Evolutionary conservation across 2,797 vertebrate genomes (phyloP), one percentile per base, ranked within the genome.

Genomic region (Nannoperca australis): DNA sequence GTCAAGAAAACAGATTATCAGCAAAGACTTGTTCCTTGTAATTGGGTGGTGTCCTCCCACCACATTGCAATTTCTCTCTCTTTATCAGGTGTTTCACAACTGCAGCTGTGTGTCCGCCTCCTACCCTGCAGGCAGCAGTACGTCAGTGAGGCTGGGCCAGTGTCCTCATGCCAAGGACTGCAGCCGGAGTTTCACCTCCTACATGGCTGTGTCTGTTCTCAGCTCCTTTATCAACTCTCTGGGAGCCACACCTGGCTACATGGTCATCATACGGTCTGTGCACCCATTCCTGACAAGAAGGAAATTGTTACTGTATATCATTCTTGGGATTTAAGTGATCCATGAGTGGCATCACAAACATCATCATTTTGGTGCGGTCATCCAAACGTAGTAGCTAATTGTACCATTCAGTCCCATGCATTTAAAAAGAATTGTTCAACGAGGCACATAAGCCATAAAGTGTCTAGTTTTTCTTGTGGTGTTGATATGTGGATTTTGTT

Each of bases 231-330:
- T 99, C 89, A 97, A 93, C 76, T 95, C 96, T 6, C 91, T 98
- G 82, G 95, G 97, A 71, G 94, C 94, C 72, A 98, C 97, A 8
- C 97, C 97, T 2, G 97, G 96, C 3, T 98, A 97, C 82, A 99
- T 99, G 97, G 95, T 99, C 83, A 95, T 96, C 64, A 95, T 99
- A 92, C 95, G 97, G 97, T 99, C 88, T 56, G 84, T 88, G n/a
- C 14, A 56, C 10, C 7, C 0, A 0, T 17, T 55, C 40, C 30
- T 53, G 22, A 2, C 17, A 18, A 30, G 12, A 60, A 9, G 4
- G 13, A 49, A 45, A 64, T 45, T 4, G 15, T 22, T 30, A n/a
- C 7, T 56, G 40, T 36, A 15, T 12, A 7, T 42, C 4, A 0
- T 22, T 56, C 2, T 15, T 42, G 12, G 7, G 5, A 64, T 20